phyloP scores from a whole-genome alignment of 2,888 invertebrate genomes.

The Mycalesis mineus region DNA sequence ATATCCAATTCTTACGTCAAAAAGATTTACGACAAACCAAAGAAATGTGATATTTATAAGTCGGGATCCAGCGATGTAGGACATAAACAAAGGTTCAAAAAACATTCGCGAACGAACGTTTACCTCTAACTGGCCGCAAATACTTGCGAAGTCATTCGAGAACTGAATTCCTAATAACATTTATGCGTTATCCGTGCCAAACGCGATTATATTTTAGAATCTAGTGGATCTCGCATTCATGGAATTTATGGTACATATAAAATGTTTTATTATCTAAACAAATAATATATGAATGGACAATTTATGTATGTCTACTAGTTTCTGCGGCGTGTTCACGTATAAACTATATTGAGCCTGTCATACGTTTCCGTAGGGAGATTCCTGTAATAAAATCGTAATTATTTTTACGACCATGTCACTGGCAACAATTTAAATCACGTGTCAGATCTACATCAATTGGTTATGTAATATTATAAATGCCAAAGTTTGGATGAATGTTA shows the following conservation, averaged over 20 bases:
- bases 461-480: too few species aligned
- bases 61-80: not conserved
- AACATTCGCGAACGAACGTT: conserved; percentile 28
- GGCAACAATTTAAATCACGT: not conserved
- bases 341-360: not conserved
- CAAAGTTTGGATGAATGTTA: too few species aligned
- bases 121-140: conserved; percentile 33
- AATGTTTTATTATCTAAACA: conserved; percentile 20
- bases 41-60: not conserved
- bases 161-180: conserved; percentile 35
- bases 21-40: too few species aligned
- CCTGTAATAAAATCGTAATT: not conserved
- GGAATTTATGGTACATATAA: conserved; percentile 15
- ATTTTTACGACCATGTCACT: not conserved
- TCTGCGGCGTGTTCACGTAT: not conserved
- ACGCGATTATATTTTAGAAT: conserved; percentile 29
- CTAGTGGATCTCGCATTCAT: conserved; percentile 27
- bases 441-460: too few species aligned
- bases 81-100: conserved; percentile 21
- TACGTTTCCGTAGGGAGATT: not conserved
- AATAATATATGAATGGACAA: conserved; percentile 10
- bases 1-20: too few species aligned
- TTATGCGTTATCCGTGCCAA: conserved; percentile 36
- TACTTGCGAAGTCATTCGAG: conserved; percentile 31
- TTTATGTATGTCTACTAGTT: not conserved